Evolutionary conservation across 2,797 vertebrate genomes (phyloP).

Genomic region (Gambusia yucatana): DNA sequence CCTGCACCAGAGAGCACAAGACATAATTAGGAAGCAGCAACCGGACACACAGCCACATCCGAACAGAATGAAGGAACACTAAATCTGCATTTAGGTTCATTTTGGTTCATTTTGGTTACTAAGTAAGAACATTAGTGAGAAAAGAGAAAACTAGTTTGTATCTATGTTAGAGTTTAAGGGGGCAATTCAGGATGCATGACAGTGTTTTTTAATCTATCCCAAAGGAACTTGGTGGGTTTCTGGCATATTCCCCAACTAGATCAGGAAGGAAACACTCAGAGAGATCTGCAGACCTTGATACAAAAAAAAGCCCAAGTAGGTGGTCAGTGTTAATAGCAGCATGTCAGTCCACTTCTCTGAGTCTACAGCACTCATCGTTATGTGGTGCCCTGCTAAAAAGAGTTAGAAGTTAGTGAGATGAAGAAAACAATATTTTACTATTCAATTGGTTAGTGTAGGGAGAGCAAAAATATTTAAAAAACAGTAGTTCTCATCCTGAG

Average conservation of each 20-base stretch:
- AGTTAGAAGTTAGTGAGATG: conserved; percentile 30
- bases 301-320: conserved; percentile 49
- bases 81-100: conserved; percentile 61
- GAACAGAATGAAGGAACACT: conserved; percentile 51
- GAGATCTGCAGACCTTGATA: conserved; percentile 60
- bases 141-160: conserved; percentile 40
- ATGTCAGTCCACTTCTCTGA: conserved; percentile 47
- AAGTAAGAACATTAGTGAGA: conserved; percentile 66
- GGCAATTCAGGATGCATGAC: conserved; percentile 57
- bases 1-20: conserved; percentile 75
- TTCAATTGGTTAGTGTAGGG: conserved; percentile 74
- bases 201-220: conserved; percentile 66
- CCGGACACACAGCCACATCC: conserved; percentile 16
- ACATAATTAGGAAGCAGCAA: conserved; percentile 50
- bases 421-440: conserved; percentile 33
- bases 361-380: conserved; percentile 38
- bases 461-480: conserved; percentile 43
- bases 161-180: conserved; percentile 29
- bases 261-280: conserved; percentile 69
- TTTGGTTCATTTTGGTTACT: conserved; percentile 54
- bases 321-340: conserved; percentile 62
- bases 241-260: conserved; percentile 49
- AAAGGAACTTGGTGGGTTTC: conserved; percentile 51
- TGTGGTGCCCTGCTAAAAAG: conserved; percentile 44
- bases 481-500: conserved; percentile 65